Evolutionary conservation across 2,113 vertebrate genomes (phyloP).

Genomic region (Chelonoidis abingdonii): DNA sequence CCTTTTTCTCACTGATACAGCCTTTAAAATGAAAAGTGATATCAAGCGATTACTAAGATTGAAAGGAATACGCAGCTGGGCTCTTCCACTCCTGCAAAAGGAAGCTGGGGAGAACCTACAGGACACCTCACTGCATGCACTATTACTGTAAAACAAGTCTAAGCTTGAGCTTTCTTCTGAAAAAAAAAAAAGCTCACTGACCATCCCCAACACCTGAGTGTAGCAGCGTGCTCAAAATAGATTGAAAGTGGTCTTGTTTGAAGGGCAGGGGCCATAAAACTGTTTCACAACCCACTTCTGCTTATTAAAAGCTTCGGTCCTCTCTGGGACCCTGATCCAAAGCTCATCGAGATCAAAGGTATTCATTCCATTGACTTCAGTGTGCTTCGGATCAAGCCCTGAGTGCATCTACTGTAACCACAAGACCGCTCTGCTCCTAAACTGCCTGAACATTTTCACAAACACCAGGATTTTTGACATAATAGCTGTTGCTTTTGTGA

Average conservation of each 20-base stretch:
- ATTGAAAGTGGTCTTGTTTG: not conserved
- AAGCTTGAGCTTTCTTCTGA: not conserved
- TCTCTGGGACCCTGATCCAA: not conserved
- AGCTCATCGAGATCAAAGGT: not conserved
- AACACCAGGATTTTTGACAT: not conserved
- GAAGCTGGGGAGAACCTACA: not conserved
- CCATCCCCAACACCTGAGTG: not conserved
- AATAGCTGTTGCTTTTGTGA: accelerated
- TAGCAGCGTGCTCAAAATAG: accelerated
- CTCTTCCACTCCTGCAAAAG: not conserved
- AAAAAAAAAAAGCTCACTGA: not conserved
- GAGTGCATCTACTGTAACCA: not conserved
- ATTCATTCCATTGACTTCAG: not conserved
- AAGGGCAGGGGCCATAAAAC: not conserved
- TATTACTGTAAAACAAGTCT: not conserved
- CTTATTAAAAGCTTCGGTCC: not conserved
- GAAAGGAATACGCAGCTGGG: not conserved
- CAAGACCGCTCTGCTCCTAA: not conserved
- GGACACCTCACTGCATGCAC: not conserved
- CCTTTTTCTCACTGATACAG: not conserved
- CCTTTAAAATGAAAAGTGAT: not conserved
- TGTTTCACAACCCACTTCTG: not conserved
- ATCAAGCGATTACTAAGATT: accelerated
- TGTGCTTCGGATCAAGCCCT: accelerated
- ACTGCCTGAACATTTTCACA: accelerated